These are phyloP conservation scores for Tribolium freemani DNA, from an alignment of 2,888 invertebrate species.

Conservation along the genomic window DNA sequence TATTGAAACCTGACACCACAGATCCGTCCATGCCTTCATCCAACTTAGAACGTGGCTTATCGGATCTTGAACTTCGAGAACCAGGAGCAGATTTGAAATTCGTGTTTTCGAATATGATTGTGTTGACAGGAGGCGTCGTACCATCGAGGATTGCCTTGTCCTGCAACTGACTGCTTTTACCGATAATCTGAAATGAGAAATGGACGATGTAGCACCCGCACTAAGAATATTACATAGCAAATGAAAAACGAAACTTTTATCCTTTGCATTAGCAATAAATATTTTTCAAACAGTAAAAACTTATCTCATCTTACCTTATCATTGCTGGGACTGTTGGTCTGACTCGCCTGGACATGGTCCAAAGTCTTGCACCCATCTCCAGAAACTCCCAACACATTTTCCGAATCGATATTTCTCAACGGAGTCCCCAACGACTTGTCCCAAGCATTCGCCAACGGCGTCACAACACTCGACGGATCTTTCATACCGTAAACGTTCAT, in stretches of 20 bases:
- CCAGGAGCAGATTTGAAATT: slow-evolving; percentile 86
- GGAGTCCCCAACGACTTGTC: slow-evolving; percentile 85
- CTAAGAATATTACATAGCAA: not conserved
- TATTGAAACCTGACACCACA: slow-evolving; percentile 68
- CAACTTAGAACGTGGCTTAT: slow-evolving; percentile 73
- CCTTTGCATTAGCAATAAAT: too few relatives aligned
- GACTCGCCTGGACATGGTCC: slow-evolving; percentile 67
- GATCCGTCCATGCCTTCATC: slow-evolving; percentile 70
- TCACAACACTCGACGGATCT: slow-evolving; percentile 74
- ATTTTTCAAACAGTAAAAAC: too few relatives aligned
- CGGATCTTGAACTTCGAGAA: slow-evolving; percentile 68
- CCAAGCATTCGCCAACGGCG: slow-evolving; percentile 85
- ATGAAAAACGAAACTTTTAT: too few relatives aligned
- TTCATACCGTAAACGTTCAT: slow-evolving; percentile 61
- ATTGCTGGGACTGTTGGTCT: slow-evolving; percentile 68
- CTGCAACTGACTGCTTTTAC: slow-evolving; percentile 58
- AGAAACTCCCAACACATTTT: slow-evolving; percentile 58
- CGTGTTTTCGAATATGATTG: slow-evolving; percentile 92
- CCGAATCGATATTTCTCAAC: slow-evolving; percentile 71
- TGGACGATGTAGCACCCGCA: too few relatives aligned
- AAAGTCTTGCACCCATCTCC: slow-evolving; percentile 63
- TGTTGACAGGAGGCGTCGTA: slow-evolving; percentile 85
- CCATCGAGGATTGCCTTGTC: slow-evolving; percentile 77
- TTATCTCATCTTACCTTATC: slow-evolving; percentile 64
- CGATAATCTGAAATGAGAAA: slow-evolving; percentile 53